Conservation (phyloP, 1,140 invertebrate species). For the Euwallacea fornicatus region DNA sequence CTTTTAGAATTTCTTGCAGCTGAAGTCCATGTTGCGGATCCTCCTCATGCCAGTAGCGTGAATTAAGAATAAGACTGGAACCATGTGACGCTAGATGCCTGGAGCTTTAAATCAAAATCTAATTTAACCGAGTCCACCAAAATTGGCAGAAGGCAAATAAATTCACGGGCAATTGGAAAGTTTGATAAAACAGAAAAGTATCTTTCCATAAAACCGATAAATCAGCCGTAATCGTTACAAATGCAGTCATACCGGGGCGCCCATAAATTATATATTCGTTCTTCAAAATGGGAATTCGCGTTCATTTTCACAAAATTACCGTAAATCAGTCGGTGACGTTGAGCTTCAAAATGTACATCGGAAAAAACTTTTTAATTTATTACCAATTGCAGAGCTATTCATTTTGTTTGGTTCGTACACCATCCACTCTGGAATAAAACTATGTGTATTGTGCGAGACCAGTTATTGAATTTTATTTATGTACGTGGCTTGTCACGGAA, state of each 20-base stretch:
- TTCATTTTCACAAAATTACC: conserved; percentile 55
- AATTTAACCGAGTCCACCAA: conserved; percentile 15
- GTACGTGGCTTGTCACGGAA: conserved; percentile 17
- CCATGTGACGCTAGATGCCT: neutral
- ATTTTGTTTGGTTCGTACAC: conserved; percentile 45
- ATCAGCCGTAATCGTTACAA: conserved; percentile 53
- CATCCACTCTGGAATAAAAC: conserved; percentile 42
- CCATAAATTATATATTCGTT: conserved; percentile 53
- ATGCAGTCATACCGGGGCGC: conserved; percentile 50
- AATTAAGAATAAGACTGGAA: too few species aligned
- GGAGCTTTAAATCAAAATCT: conserved; percentile 22
- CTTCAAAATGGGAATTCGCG: conserved; percentile 53
- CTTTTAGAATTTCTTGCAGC: too few species aligned
- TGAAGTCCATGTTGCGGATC: too few species aligned
- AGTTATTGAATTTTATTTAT: conserved; percentile 42
- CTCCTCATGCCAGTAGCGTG: too few species aligned
- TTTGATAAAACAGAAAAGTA: conserved; percentile 50
- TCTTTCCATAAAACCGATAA: conserved; percentile 50
- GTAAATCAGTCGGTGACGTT: conserved; percentile 53
- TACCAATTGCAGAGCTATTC: conserved; percentile 46
- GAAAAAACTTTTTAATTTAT: conserved; percentile 50
- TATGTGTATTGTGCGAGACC: conserved; percentile 24
- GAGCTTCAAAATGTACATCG: conserved; percentile 51
- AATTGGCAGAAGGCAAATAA: conserved; percentile 23
- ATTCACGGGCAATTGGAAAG: conserved; percentile 40